A percentile compares a stretch with the other conserved stretches of the same genome.
Evolutionary conservation across 2,797 vertebrate species (phyloP).

Genomic region (Morelia viridis): DNA sequence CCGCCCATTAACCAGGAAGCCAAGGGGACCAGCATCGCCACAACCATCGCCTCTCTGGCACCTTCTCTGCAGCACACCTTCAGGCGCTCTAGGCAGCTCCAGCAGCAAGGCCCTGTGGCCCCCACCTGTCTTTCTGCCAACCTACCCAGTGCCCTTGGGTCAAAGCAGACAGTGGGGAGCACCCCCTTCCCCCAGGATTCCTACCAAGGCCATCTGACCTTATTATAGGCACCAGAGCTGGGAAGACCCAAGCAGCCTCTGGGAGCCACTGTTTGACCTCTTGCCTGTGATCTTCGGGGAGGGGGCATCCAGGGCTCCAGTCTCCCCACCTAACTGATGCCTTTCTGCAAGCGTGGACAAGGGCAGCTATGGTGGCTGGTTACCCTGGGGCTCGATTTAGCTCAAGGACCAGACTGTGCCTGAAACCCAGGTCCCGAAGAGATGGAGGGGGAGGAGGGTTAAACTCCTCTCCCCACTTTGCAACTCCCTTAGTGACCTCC

Average conservation of each 20-base stretch:
- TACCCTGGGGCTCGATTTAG: background rate
- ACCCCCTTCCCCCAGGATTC: no score
- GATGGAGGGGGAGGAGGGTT: background rate
- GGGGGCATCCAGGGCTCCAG: background rate
- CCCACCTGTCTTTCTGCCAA: no score
- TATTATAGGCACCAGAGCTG: background rate
- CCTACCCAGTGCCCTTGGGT: no score
- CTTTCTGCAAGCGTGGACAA: background rate
- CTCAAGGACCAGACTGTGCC: no score
- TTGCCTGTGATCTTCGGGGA: background rate
- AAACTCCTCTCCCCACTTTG: no score
- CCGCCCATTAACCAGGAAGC: no score
- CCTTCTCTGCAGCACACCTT: fast-evolving
- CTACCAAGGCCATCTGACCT: background rate
- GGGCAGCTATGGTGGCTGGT: background rate
- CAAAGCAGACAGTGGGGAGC: background rate
- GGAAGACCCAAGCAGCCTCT: background rate
- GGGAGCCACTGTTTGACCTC: background rate
- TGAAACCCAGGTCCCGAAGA: no score
- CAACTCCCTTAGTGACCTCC: no score
- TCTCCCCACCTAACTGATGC: background rate
- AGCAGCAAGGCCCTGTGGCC: no score
- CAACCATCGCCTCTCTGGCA: no score
- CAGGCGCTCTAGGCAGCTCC: background rate
- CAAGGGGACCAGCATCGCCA: no score